Evolutionary conservation across 2,888 invertebrate species (phyloP).

Genomic region (Heterodera filipjevi): DNA sequence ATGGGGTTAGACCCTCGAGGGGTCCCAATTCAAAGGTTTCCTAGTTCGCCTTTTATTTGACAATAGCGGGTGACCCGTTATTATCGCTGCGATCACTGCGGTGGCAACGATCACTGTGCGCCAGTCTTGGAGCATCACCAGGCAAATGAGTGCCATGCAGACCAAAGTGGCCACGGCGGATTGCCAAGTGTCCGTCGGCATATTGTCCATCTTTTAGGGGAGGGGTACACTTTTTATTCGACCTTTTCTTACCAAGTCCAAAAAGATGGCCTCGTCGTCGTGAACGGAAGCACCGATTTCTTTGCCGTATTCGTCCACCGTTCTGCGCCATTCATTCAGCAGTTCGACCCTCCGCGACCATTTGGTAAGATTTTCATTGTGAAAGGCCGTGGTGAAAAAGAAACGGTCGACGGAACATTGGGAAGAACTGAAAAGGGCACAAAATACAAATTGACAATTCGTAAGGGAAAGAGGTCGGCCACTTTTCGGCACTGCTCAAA

Average conservation of each 20-base stretch:
- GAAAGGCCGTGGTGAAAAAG: constrained; percentile 56
- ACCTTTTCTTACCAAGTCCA: constrained; percentile 49
- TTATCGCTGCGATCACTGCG: constrained; percentile 33
- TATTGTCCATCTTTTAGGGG: constrained; percentile 50
- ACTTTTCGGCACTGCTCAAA: constrained; percentile 41
- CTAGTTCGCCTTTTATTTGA: background rate
- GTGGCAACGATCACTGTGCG: constrained; percentile 51
- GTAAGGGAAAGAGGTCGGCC: too few species aligned
- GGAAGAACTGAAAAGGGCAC: background rate
- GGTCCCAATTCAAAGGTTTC: too few species aligned
- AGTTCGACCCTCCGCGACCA: constrained; percentile 52
- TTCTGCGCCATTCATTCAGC: constrained; percentile 53
- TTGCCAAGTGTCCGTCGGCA: constrained; percentile 64
- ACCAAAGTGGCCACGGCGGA: constrained; percentile 37
- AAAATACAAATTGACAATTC: background rate
- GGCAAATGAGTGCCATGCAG: constrained; percentile 57
- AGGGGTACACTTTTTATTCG: background rate
- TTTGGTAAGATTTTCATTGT: constrained; percentile 32
- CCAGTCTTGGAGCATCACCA: constrained; percentile 52
- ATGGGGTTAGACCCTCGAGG: too few species aligned
- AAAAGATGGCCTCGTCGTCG: constrained; percentile 59
- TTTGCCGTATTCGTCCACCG: constrained; percentile 56
- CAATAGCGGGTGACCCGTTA: background rate
- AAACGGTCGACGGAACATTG: constrained; percentile 49
- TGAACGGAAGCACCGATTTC: constrained; percentile 52